Base-by-base conservation (phyloP, 2,888 invertebrate species). In the Drosophila atroscutellata region DNA sequence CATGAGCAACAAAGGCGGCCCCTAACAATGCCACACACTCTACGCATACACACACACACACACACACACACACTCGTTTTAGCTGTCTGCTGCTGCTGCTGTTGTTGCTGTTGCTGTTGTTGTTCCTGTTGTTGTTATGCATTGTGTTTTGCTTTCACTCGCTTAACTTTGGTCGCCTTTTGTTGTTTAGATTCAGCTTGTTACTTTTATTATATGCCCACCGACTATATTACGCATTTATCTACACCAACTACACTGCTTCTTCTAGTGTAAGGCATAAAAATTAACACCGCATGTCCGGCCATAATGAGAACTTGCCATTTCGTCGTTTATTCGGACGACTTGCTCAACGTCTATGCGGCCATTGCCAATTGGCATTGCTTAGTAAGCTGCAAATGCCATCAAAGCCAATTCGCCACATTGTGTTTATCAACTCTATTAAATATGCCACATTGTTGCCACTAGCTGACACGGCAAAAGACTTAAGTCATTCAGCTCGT, bases 1-100 rank as follows among this genome's bases (percentile, higher is more conserved):
- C 79, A 79, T 76, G 76, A 79, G 70, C 79, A 86, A 80, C 86
- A 84, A 85, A 84, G 72, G 76, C 79, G 64, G 75, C 72, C 59
- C 34, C 65, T 50, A 86, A 81, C 83, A 81, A 81, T 76, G 81
- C 57, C 36, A 28, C 52, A 75, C 47, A 62, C 56, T 51, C 63
- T 28, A 61, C 61, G 13, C 45, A 7, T 7, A 20, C 20, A 20
- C 20, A 13, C 20, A 42, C 39, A 39, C 42, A 42, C 42, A 42
- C 42, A 13, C 42, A 13, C 13, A 51, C 24, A 63, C 34, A 36
- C 56, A 60, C 72, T 63, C 51, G 55, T 64, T 78, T 54, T 18
- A 66, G 26, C 52, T 67, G 65, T 70, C 68, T 74, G 50, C 58
- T 42, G 20, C 9, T 34, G 3, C 15, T 34, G 52, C 1, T 30